Base-by-base conservation (phyloP, 2,888 invertebrate genomes). In the Macrophya alboannulata region DNA sequence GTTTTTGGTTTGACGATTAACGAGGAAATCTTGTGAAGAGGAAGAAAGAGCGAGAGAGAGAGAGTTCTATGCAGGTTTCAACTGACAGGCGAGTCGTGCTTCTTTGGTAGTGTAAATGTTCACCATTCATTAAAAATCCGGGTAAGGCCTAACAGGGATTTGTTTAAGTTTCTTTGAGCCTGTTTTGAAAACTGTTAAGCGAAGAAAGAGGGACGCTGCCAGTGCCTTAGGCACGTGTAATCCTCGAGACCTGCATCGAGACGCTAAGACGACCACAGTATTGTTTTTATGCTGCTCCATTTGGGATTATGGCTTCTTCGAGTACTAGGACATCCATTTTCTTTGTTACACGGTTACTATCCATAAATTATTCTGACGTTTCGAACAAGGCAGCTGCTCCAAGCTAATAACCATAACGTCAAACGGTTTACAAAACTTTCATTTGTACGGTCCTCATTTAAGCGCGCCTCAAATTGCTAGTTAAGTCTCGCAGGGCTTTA, bases 401-500 rank as follows among this genome's bases (percentile, higher is more conserved):
- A 21, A 83, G 31, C 68, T 83, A 83, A 83, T 83, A 83, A 83
- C 83, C 83, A 83, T 83, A 83, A 83, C 83, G 83, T 83, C 83
- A 71, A 83, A 83, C 51, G 83, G 83, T 83, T 83, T 83, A 83
- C 83, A 83, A 83, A 83, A 83, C 83, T 83, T 83, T 71, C 83
- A 83, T 83, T 83, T 65, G 68, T 83, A 83, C 83, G 83, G 40
- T 71, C 71, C 83, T 83, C 83, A 71, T 71, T 83, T 65, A 37
- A 83, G 40, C 83, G 71, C 68, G 71, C 71, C 83, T 83, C 83
- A 71, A 83, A 83, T 83, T 83, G 83, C 83, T 83, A 83, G 83
- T 71, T 83, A 83, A 71, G 68, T 83, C 83, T 83, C 48, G 55
- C 68, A 51, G 71, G 71, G 65, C 71, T 83, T 65, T 68, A 37